Evolutionary conservation across 2,797 vertebrate species (phyloP), one percentile per base, ranked within the genome.

Genomic region (Neosilurus mollespiculum): DNA sequence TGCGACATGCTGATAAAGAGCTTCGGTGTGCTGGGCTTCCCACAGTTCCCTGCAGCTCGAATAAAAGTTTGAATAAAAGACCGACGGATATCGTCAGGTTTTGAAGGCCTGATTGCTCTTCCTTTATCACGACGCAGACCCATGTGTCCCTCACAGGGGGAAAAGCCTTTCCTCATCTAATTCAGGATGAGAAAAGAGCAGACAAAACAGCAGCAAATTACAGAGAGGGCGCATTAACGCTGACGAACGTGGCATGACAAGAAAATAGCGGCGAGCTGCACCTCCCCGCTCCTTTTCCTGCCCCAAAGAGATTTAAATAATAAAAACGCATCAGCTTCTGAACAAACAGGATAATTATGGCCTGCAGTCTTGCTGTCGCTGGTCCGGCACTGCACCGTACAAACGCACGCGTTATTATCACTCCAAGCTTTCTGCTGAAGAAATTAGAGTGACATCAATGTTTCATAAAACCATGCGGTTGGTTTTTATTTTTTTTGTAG

Each of bases 261-360:
- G 92, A 91, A 94, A 94, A 94, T 89, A 91, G 87, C 89, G 88
- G 88, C 92, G 92, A 93, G 92, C 91, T 88, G 89, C 88, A 90
- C 91, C 93, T 94, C 92, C 92, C 89, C 93, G 92, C 93, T 92
- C 92, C 26, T 93, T 92, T 93, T 91, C 90, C 92, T 75, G 81
- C 93, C 94, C 94, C 93, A 94, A 88, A 93, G 95, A 95, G 94
- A 95, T 95, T 95, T 95, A 95, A 95, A 95, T 95, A 95, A 95
- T 95, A 93, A 94, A 95, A 85, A 94, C 93, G 91, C 91, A 91
- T 92, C 91, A 92, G 92, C 92, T 92, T 94, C 92, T 93, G 93
- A 95, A 95, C 94, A 95, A 95, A 95, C 94, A 95, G 93, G 94
- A 95, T 95, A 95, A 95, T 95, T 95, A 95, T 94, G 94, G 94